Conservation (phyloP, 2,888 invertebrate genomes). For the Phengaris arion region DNA sequence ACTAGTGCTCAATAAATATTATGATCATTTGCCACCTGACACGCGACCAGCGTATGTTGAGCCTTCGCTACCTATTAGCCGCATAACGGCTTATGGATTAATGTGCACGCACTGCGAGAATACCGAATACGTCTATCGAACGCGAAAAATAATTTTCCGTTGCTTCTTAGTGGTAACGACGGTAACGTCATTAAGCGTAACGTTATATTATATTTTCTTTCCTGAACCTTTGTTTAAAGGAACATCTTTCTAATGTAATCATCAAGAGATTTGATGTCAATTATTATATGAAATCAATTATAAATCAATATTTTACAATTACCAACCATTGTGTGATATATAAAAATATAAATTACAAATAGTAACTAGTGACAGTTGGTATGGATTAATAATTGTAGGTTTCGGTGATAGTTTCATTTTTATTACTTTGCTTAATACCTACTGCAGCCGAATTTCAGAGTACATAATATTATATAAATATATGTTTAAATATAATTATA, state of each 20-base stretch:
- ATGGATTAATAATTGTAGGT: not conserved
- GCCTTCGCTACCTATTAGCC: slow-evolving; percentile 6
- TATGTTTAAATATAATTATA: too few species aligned
- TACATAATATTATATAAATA: too few species aligned
- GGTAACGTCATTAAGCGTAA: slow-evolving; percentile 6
- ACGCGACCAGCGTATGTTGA: not conserved
- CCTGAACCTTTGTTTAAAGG: not conserved
- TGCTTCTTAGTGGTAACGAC: not conserved
- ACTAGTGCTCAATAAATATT: too few species aligned
- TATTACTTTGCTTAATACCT: too few species aligned
- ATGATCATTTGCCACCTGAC: not conserved
- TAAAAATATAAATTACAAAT: too few species aligned
- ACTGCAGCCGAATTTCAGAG: too few species aligned
- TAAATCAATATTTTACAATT: too few species aligned
- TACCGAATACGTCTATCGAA: slow-evolving; percentile 14
- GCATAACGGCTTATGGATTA: slow-evolving; percentile 20
- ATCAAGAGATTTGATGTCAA: too few species aligned
- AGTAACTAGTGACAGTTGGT: not conserved
- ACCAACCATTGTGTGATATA: not conserved
- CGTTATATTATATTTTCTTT: not conserved
- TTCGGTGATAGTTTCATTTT: too few species aligned
- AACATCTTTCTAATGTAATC: not conserved
- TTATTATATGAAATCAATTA: too few species aligned
- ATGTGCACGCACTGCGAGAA: slow-evolving; percentile 20
- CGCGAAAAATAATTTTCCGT: slow-evolving; percentile 18